A percentile compares a stretch with the other conserved stretches of the same genome.
phyloP scores from a whole-genome alignment of 2,113 vertebrate genomes.

The Phainopepla nitens region DNA sequence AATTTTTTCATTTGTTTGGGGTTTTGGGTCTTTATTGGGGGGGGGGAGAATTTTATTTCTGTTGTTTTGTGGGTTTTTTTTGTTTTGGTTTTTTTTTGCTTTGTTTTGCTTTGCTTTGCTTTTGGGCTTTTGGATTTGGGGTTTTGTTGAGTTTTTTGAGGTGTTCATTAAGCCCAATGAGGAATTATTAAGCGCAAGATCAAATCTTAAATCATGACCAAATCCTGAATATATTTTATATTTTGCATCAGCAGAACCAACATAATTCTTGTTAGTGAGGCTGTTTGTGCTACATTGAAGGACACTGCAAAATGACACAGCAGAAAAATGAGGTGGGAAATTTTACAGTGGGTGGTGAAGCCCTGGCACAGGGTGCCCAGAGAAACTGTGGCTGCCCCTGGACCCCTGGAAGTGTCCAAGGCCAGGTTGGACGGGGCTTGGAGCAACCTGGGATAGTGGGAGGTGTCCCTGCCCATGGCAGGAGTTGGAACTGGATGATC shows the following conservation, averaged over 20 bases:
- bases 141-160: neutral
- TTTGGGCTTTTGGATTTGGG: neutral
- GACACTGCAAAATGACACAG: neutral
- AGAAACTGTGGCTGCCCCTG: neutral
- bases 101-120: neutral
- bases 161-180: neutral
- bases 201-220: neutral
- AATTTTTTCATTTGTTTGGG: neutral
- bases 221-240: neutral
- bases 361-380: rapidly evolving
- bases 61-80: neutral
- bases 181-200: neutral
- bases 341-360: neutral
- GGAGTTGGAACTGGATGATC: rapidly evolving
- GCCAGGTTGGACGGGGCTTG: rapidly evolving
- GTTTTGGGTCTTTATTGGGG: rapidly evolving
- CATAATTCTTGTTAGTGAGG: neutral
- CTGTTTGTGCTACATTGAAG: neutral
- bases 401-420: neutral
- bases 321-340: neutral
- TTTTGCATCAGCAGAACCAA: neutral
- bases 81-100: too few relatives aligned
- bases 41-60: neutral
- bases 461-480: neutral
- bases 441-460: neutral